Percentiles rank a stretch among this genome's conserved stretches.
phyloP scores from a whole-genome alignment of 1,140 invertebrate genomes.

The Drosophila oshimai region DNA sequence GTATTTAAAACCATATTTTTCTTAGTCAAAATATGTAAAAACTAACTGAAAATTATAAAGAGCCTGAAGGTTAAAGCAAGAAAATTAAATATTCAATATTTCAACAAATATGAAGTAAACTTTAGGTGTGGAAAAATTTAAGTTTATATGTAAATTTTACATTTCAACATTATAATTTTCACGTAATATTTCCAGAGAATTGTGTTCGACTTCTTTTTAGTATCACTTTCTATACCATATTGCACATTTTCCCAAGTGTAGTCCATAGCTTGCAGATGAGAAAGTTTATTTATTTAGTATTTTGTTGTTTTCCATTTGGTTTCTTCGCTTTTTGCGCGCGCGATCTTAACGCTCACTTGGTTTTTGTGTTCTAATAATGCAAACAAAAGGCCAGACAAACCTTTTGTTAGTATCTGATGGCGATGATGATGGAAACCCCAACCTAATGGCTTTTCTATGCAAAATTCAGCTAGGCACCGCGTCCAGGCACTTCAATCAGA shows the following conservation, averaged over 20 bases:
- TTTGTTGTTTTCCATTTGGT: slow-evolving; percentile 24
- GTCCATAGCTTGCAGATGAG: slow-evolving; percentile 47
- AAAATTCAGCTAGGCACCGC: slow-evolving; percentile 41
- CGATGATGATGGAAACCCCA: slow-evolving; percentile 40
- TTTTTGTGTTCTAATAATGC: slow-evolving; percentile 76
- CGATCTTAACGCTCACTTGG: slow-evolving; percentile 78
- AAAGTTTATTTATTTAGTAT: slow-evolving; percentile 62
- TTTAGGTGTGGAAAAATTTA: too few species aligned
- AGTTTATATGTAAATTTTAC: too few species aligned
- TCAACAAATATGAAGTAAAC: too few species aligned
- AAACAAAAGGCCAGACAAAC: slow-evolving; percentile 47
- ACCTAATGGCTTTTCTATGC: slow-evolving; percentile 74
- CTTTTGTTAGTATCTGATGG: slow-evolving; percentile 53
- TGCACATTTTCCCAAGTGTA: slow-evolving; percentile 8
- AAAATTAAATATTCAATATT: too few species aligned
- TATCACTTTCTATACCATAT: too few species aligned
- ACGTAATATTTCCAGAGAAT: too few species aligned
- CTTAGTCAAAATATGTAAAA: too few species aligned
- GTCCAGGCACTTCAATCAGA: slow-evolving; percentile 69
- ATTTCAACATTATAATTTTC: too few species aligned
- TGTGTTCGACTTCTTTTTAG: too few species aligned
- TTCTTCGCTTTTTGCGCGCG: slow-evolving; percentile 32
- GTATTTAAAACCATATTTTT: too few species aligned
- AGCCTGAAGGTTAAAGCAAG: too few species aligned
- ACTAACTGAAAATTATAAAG: too few species aligned